Evolutionary conservation across 2,888 invertebrate species (phyloP).

Genomic region (Drosophila merina): DNA sequence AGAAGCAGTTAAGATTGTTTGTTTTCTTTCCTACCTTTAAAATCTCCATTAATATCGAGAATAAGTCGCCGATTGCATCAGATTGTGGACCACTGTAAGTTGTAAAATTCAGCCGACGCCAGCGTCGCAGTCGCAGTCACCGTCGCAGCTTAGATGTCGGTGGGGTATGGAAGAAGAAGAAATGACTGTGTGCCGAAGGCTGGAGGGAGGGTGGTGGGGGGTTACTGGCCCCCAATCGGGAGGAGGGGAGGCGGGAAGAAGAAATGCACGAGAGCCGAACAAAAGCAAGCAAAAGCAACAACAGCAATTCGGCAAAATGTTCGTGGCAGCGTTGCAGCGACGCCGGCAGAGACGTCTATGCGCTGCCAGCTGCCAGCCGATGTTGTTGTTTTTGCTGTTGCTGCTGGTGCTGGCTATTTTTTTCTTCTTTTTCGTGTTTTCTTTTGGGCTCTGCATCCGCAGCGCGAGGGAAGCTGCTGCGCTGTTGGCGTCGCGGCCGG

Average conservation of each 20-base stretch:
- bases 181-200: not conserved
- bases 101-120: slow-evolving; percentile 23
- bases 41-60: not conserved
- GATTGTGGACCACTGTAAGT: slow-evolving; percentile 24
- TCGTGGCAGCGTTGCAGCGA: slow-evolving; percentile 54
- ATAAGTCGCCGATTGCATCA: not conserved
- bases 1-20: too few species aligned
- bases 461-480: slow-evolving; percentile 58
- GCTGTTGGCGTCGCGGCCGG: slow-evolving; percentile 49
- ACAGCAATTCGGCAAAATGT: slow-evolving; percentile 68
- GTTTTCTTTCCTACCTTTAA: too few species aligned
- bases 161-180: slow-evolving; percentile 9
- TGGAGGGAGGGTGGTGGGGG: too few species aligned
- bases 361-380: not conserved
- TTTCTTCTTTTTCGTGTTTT: slow-evolving; percentile 62
- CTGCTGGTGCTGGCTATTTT: slow-evolving; percentile 31
- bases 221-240: too few species aligned
- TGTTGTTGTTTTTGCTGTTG: not conserved
- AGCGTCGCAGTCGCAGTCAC: slow-evolving; percentile 12
- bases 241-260: slow-evolving; percentile 5
- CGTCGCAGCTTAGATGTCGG: slow-evolving; percentile 41
- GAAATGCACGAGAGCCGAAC: slow-evolving; percentile 35
- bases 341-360: slow-evolving; percentile 41
- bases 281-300: slow-evolving; percentile 36
- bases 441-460: slow-evolving; percentile 41